Conservation (phyloP, 2,113 vertebrate genomes). For the Protobothrops mucrosquamatus region DNA sequence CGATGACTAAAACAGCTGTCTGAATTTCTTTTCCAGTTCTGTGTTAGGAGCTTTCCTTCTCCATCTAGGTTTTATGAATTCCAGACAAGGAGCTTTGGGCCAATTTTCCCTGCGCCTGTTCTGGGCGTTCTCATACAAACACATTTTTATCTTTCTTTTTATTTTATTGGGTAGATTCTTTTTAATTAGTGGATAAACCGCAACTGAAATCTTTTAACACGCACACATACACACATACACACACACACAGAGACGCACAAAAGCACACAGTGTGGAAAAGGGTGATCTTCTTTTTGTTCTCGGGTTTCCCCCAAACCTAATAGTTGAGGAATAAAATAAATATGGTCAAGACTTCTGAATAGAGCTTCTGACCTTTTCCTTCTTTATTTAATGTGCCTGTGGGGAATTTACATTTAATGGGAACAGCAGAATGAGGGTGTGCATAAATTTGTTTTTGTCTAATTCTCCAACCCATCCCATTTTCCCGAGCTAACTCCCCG, state of each 20-base stretch:
- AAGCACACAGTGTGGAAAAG: neutral
- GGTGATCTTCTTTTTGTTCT: neutral
- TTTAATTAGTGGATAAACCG: neutral
- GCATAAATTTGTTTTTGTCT: neutral
- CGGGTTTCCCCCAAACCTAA: neutral
- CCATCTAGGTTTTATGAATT: conserved; percentile 16
- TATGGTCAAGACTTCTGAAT: neutral
- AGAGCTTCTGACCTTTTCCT: neutral
- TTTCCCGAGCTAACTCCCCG: neutral
- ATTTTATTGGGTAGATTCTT: neutral
- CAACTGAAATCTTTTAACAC: neutral
- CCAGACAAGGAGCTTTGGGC: conserved; percentile 2
- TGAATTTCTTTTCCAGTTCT: conserved; percentile 18
- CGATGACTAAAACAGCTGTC: conserved; percentile 31
- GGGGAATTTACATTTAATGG: neutral
- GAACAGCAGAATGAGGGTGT: neutral
- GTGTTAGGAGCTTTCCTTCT: neutral
- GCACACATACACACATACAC: too few relatives aligned
- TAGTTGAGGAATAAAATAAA: neutral
- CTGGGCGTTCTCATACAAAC: neutral
- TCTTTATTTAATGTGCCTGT: neutral
- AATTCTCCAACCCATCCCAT: neutral
- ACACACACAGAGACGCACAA: too few relatives aligned
- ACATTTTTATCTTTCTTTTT: neutral
- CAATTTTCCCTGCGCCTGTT: neutral